A percentile compares a stretch with the other conserved stretches of the same genome.
phyloP scores from a whole-genome alignment of 1,140 invertebrate species.

The Drosophila tropicalis region DNA sequence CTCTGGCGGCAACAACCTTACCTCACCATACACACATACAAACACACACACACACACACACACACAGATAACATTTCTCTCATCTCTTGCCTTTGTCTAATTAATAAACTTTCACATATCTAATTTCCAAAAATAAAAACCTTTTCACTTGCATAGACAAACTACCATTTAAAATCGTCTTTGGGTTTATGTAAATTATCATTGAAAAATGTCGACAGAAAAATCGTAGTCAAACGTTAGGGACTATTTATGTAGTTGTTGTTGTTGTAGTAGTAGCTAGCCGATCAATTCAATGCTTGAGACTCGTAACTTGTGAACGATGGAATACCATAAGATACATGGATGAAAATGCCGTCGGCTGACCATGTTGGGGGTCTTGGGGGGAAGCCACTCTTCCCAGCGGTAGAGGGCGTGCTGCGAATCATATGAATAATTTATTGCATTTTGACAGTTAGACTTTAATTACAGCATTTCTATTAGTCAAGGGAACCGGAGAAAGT shows the following conservation, averaged over 20 bases:
- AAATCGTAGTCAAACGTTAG: background rate
- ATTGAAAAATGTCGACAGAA: conserved; percentile 36
- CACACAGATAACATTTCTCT: conserved; percentile 14
- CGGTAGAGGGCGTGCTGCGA: conserved; percentile 8
- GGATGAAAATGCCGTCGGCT: background rate
- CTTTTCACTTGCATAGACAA: conserved; percentile 68
- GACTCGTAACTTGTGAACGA: background rate
- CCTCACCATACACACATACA: conserved; percentile 7
- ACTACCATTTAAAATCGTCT: conserved; percentile 35
- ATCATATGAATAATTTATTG: conserved; percentile 66
- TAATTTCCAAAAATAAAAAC: conserved; percentile 42
- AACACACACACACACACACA: background rate
- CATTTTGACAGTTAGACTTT: conserved; percentile 74
- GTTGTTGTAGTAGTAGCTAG: conserved; percentile 13
- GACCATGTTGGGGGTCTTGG: conserved; percentile 2
- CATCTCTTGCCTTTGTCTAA: conserved; percentile 56
- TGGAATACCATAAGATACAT: background rate
- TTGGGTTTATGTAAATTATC: conserved; percentile 70
- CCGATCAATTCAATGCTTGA: conserved; percentile 42
- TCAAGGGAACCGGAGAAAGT: conserved; percentile 30
- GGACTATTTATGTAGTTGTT: conserved; percentile 3
- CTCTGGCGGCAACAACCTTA: conserved; percentile 1
- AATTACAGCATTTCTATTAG: conserved; percentile 68
- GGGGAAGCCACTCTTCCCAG: conserved; percentile 3
- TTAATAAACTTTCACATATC: conserved; percentile 80